Base-by-base conservation (phyloP, 2,797 vertebrate species). In the Leptodactylus fallax region DNA sequence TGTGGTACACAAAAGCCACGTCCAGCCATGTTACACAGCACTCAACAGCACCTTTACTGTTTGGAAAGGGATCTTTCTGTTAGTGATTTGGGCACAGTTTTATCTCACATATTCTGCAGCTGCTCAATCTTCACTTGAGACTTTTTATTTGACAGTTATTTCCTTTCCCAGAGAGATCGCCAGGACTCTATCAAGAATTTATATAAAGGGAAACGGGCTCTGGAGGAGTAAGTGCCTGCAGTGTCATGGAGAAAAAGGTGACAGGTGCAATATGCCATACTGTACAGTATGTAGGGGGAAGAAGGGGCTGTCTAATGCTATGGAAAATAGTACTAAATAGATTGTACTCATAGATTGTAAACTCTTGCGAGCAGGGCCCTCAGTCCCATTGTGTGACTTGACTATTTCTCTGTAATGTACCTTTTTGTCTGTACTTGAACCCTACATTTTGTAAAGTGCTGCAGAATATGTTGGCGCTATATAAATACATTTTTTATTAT, bases 71-170 rank as follows among this genome's bases (percentile, higher is more conserved):
- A 67, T 79, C 83, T 86, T 85, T 80, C 19, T 47, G 14, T 49
- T 25, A 61, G 65, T 84, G 61, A 88, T 77, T 0, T 0, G 67
- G 0, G 0, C 80, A 83, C 74, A 79, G 80, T 79, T 25, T 90
- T 91, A 10, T 49, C 81, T 85, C 69, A 79, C 0, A 0, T 71
- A 61, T 88, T 90, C 87, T 87, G 88, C 91, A 86, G 87, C 91
- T 87, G 87, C 85, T 7, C 0, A 0, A 72, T 79, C 90, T 90
- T 91, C 91, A 90, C 81, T 89, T 56, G 79, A 84, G 80, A 58
- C 91, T 92, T 92, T 93, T 93, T 92, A 92, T 92, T 92, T 91
- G 92, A 92, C 92, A 94, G 92, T 90, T 90, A 93, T 91, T 94
- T 94, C 92, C 93, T 93, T 87, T 92, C 0, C 0, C 86, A 74